Conservation (phyloP, 2,113 vertebrate species). For the Peromyscus leucopus region DNA sequence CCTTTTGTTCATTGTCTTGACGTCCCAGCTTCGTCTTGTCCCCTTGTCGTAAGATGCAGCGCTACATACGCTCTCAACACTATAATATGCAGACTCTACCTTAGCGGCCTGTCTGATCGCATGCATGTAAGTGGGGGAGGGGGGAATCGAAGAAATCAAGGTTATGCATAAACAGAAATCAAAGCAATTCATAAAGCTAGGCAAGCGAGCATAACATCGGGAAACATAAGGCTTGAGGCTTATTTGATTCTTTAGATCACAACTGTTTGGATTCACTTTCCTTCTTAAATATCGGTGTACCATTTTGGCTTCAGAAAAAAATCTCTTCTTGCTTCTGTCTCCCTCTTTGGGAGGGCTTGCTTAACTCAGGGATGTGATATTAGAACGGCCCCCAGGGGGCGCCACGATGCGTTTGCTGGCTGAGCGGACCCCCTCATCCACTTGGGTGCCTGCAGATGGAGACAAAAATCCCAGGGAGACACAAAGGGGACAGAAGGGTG, state of each 20-base stretch:
- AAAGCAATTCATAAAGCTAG: conserved; percentile 92
- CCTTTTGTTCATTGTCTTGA: conserved; percentile 61
- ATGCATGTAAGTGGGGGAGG: conserved; percentile 87
- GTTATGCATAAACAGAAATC: conserved; percentile 91
- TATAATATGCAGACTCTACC: conserved; percentile 84
- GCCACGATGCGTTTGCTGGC: conserved; percentile 96
- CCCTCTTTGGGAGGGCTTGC: conserved; percentile 73
- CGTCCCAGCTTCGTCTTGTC: conserved; percentile 74
- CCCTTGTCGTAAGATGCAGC: conserved; percentile 78
- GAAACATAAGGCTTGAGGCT: conserved; percentile 99
- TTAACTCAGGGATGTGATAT: conserved; percentile 99
- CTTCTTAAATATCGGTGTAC: conserved; percentile 88
- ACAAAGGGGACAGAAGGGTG: neutral
- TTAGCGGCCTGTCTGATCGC: conserved; percentile 86
- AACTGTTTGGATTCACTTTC: conserved; percentile 86
- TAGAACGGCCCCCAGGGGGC: conserved; percentile 97
- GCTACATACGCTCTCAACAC: conserved; percentile 85
- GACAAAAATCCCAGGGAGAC: neutral
- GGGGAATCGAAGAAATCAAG: conserved; percentile 81
- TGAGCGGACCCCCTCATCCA: conserved; percentile 92
- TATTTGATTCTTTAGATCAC: conserved; percentile 90
- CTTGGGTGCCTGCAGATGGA: conserved; percentile 85
- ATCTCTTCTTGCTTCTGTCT: conserved; percentile 85
- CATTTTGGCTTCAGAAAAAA: conserved; percentile 89
- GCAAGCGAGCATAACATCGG: conserved; percentile 92